phyloP scores from a whole-genome alignment of 2,888 invertebrate species.

The Platerodrilus igneus region DNA sequence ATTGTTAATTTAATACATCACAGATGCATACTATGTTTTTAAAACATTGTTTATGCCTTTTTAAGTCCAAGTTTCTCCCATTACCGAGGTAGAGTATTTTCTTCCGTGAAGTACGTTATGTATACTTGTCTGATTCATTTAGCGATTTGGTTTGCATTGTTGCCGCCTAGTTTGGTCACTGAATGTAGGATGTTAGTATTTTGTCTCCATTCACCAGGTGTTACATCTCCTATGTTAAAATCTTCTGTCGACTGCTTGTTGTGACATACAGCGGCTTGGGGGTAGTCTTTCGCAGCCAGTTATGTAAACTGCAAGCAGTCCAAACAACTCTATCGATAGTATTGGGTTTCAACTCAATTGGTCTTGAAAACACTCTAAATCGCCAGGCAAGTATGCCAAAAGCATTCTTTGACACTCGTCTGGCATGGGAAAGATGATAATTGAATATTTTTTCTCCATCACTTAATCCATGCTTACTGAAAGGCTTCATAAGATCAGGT shows the following conservation, averaged over 20 bases:
- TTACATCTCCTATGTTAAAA: slow-evolving; percentile 20
- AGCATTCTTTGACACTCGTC: slow-evolving; percentile 11
- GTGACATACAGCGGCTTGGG: slow-evolving; percentile 11
- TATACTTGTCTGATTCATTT: slow-evolving; percentile 15
- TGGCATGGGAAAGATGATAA: slow-evolving; percentile 10
- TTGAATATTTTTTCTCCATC: slow-evolving; percentile 14
- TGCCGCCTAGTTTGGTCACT: slow-evolving; percentile 18
- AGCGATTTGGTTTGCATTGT: slow-evolving; percentile 15
- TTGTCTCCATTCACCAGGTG: slow-evolving; percentile 11
- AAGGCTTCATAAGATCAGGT: slow-evolving; percentile 12
- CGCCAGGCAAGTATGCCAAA: slow-evolving; percentile 15
- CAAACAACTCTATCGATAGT: slow-evolving; percentile 12
- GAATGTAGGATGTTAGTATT: slow-evolving; percentile 17
- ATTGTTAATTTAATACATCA: neutral
- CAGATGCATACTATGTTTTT: slow-evolving; percentile 1
- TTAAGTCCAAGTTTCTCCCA: slow-evolving; percentile 14
- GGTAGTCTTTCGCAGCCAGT: slow-evolving; percentile 11
- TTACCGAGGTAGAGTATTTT: slow-evolving; percentile 11
- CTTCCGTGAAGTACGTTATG: slow-evolving; percentile 9
- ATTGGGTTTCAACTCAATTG: slow-evolving; percentile 12
- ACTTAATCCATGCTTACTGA: slow-evolving; percentile 8
- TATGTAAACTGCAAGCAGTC: slow-evolving; percentile 16
- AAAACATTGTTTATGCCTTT: slow-evolving; percentile 2
- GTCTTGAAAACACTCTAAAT: slow-evolving; percentile 12
- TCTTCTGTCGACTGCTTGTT: slow-evolving; percentile 17